Base-by-base conservation (phyloP, 2,888 invertebrate species). In the Oxycera nigricornis region DNA sequence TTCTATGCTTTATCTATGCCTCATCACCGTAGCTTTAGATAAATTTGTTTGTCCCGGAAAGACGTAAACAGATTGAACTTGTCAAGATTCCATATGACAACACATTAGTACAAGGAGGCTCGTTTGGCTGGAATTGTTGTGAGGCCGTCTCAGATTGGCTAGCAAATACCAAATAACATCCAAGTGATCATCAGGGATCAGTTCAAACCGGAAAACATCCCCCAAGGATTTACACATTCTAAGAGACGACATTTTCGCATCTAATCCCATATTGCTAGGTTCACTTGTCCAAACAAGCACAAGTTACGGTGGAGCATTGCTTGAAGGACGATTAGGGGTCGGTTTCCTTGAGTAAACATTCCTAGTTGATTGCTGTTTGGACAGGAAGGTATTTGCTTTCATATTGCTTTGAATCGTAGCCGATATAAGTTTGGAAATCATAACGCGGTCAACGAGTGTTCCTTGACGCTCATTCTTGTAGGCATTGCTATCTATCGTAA, bases 11-110 rank as follows among this genome's bases (percentile, higher is more conserved):
- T 24, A 17, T 59, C 9, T 24, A 31, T 28, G 62, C 9, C 28
- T 14, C 28, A 59, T 46, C 28, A 3, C 31, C 30, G 31, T 62
- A 22, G 7, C 62, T 17, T n/a, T 2, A 62, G 20, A 35, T 35
- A 62, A 62, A 62, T 62, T 20, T 62, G 62, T 62, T 62, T 62
- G 35, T 22, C n/a, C n/a, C 31, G 35, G 35, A 62, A 35, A 62
- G 62, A 62, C 35, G 62, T 35, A 62, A 62, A 35, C 31, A 62
- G 62, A 62, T 62, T 62, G 62, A 17, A 62, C 35, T 62, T 62
- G 62, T 62, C 22, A 17, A 39, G 20, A 31, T 35, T 31, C 31
- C 62, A 20, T 62, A 62, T 62, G 62, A 62, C 35, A 62, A 35
- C 62, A 62, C 62, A 62, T 62, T 62, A 62, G 31, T 20, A 14